Evolutionary conservation across 2,113 vertebrate species (phyloP), one percentile per base, ranked within the genome.

Genomic region (Ceratotherium simum): DNA sequence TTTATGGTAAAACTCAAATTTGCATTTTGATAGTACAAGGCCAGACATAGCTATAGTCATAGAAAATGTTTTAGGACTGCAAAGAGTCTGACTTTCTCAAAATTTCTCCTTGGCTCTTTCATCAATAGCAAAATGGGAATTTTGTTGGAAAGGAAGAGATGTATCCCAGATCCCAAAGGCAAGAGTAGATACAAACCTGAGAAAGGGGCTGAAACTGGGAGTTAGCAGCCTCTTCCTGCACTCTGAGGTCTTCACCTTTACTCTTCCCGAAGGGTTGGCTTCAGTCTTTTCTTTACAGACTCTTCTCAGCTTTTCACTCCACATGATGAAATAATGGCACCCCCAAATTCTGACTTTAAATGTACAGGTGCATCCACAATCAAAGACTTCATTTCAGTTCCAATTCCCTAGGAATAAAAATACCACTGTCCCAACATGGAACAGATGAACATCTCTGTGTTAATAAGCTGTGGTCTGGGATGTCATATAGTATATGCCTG

Each of bases 1-100:
- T 31, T 56, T 84, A 18, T 78, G 65, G 58, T 85, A 96, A 98
- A 96, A 89, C 0, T 36, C 70, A 98, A 97, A 10, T 67, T 1
- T 94, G 8, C 2, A 4, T 67, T 96, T 80, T 90, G 76, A 29
- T 93, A 73, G 23, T 64, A 73, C 42, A 18, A 58, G 36, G 54
- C 54, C 17, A 82, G 54, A 75, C 25, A 48, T 42, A 81, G 29
- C 29, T 56, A 54, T 25, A 21, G 21, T 75, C 51, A 65, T 18
- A 64, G n/a, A 84, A 96, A 87, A 60, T 83, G 23, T 79, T 90
- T 96, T 69, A 67, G 6, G 1, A 93, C n/a, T 84, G 46, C 10
- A 67, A 70, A 70, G 13, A 33, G 8, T 54, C 12, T 75, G 31
- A 1, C 31, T 80, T 80, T 80, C 51, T 89, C 33, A 73, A 75